Percentiles rank a stretch among this genome's conserved stretches.
Conservation (phyloP, 2,888 invertebrate species). For the Adelognathus sp. region DNA sequence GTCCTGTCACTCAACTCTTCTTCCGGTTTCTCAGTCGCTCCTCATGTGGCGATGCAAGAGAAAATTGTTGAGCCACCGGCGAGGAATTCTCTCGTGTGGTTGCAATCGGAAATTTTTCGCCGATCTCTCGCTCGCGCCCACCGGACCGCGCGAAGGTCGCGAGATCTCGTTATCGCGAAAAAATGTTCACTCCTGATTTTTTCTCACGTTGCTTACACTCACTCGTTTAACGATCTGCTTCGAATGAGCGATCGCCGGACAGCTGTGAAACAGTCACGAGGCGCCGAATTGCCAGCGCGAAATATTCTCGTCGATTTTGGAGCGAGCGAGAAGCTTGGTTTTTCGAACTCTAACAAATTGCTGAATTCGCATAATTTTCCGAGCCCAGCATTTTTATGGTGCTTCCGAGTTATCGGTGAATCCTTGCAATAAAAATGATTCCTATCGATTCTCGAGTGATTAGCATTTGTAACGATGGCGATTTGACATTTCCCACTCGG, state of each 20-base stretch:
- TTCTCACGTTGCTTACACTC: neutral
- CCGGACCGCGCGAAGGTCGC: neutral
- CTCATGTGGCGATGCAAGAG: neutral
- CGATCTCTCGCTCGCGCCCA: neutral
- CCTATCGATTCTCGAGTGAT: too few species aligned
- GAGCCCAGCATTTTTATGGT: too few species aligned
- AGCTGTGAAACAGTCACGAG: constrained; percentile 8
- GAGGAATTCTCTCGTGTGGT: neutral
- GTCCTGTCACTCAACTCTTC: constrained; percentile 4
- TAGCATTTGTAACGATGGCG: too few species aligned
- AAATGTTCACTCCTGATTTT: neutral
- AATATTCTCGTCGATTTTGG: constrained; percentile 2
- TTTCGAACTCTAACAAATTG: too few species aligned
- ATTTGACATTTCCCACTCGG: too few species aligned
- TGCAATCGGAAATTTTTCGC: neutral
- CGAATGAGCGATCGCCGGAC: constrained; percentile 13
- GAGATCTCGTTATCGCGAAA: neutral
- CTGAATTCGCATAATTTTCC: too few species aligned
- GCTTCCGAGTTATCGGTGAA: too few species aligned
- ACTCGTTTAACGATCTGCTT: neutral
- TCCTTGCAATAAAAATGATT: too few species aligned
- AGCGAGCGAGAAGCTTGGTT: constrained; percentile 4
- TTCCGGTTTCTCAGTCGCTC: neutral
- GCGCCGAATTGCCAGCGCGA: neutral
- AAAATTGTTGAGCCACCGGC: neutral